A percentile compares a stretch with the other conserved stretches of the same genome.
phyloP scores from a whole-genome alignment of 2,113 vertebrate genomes.

The Saccopteryx bilineata region DNA sequence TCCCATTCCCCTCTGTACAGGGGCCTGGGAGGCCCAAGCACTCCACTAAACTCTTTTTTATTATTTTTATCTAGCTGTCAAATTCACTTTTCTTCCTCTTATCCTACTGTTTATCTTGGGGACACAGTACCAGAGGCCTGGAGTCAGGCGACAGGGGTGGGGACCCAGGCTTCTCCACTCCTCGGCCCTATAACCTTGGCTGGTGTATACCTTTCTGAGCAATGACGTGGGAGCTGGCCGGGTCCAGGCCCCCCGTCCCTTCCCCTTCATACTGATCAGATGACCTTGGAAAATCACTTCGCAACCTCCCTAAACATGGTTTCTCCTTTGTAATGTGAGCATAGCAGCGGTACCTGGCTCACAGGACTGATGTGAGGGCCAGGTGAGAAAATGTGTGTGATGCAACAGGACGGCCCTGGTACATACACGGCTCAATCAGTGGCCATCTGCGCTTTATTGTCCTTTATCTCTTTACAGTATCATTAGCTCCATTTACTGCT shows the following conservation, averaged over 20 bases:
- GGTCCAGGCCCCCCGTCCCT: neutral
- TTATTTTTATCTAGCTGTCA: neutral
- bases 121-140: neutral
- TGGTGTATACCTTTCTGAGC: accelerated
- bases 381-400: neutral
- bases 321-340: neutral
- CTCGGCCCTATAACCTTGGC: neutral
- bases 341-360: accelerated
- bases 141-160: neutral
- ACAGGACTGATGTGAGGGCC: accelerated
- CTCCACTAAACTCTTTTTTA: neutral
- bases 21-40: neutral
- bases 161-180: neutral
- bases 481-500: neutral
- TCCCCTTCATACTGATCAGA: neutral
- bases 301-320: neutral
- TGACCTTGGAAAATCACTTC: neutral
- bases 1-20: neutral
- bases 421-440: accelerated
- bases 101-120: no score
- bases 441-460: accelerated
- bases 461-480: neutral
- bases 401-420: neutral
- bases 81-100: neutral
- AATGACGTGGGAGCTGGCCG: neutral